Conservation (phyloP, 64 coral and sea anemone genomes). For the Montipora foliosa region DNA sequence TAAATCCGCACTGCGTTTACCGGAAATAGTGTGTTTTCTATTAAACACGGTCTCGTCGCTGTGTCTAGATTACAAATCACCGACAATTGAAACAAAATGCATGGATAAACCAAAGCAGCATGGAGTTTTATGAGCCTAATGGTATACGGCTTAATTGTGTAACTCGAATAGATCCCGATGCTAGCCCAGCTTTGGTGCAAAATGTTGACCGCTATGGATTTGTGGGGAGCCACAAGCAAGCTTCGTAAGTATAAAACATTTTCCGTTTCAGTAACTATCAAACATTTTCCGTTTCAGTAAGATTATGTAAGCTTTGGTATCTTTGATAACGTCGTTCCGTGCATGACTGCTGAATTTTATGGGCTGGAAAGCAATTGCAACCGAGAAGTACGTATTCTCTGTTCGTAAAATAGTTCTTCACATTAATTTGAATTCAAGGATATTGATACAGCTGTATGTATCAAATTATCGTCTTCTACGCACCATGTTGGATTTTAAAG, state of each 20-base stretch:
- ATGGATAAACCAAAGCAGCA: slow-evolving; percentile 16
- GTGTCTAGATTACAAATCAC: neutral
- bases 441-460: too few relatives aligned
- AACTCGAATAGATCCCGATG: slow-evolving; percentile 83
- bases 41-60: too few relatives aligned
- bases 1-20: neutral
- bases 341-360: too few relatives aligned
- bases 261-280: neutral
- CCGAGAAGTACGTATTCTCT: too few relatives aligned
- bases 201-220: slow-evolving; percentile 80
- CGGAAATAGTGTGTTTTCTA: neutral
- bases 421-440: too few relatives aligned
- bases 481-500: too few relatives aligned
- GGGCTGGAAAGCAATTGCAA: too few relatives aligned
- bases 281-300: too few relatives aligned
- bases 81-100: neutral
- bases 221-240: slow-evolving; percentile 92
- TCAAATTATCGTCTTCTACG: too few relatives aligned
- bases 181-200: neutral
- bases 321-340: too few relatives aligned
- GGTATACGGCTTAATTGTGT: slow-evolving; percentile 75
- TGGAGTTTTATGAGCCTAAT: slow-evolving; percentile 92
- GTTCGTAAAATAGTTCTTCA: too few relatives aligned
- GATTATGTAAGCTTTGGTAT: too few relatives aligned
- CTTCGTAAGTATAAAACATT: slow-evolving; percentile 80